Percentiles rank a stretch among this genome's conserved stretches.
phyloP scores from a whole-genome alignment of 2,888 invertebrate species.

The Drosophila gaucha region DNA sequence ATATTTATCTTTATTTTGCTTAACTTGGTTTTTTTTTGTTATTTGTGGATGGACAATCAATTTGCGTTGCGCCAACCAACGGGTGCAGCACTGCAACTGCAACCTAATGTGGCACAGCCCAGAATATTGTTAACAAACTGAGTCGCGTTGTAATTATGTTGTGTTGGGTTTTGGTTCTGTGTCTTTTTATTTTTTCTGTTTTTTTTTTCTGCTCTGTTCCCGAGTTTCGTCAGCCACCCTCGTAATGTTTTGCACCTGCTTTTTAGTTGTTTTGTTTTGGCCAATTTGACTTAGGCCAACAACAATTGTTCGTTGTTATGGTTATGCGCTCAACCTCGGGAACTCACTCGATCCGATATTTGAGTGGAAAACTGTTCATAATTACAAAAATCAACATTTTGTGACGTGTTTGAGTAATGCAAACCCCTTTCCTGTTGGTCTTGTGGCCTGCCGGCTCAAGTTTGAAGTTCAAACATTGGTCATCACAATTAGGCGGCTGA shows the following conservation, averaged over 20 bases:
- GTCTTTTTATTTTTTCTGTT: slow-evolving; percentile 1
- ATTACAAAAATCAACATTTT: slow-evolving; percentile 56
- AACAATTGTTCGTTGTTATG: slow-evolving; percentile 64
- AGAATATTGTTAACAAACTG: slow-evolving; percentile 50
- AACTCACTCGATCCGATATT: slow-evolving; percentile 32
- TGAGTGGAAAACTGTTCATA: slow-evolving; percentile 60
- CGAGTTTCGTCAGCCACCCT: slow-evolving; percentile 50
- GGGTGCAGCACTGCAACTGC: slow-evolving; percentile 57
- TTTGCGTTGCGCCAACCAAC: slow-evolving; percentile 48
- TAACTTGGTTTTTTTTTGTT: slow-evolving; percentile 9
- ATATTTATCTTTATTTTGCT: not conserved
- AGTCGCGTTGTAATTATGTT: slow-evolving; percentile 65
- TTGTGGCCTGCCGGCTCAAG: slow-evolving; percentile 38
- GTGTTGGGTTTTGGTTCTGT: slow-evolving; percentile 47
- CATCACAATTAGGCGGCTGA: slow-evolving; percentile 68
- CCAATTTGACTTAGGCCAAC: slow-evolving; percentile 58
- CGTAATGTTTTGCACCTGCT: slow-evolving; percentile 73
- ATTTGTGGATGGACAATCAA: slow-evolving; percentile 46
- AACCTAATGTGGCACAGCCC: slow-evolving; percentile 23
- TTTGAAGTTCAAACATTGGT: slow-evolving; percentile 71
- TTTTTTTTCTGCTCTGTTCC: slow-evolving; percentile 12
- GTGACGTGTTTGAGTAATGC: slow-evolving; percentile 26
- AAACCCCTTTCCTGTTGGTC: slow-evolving; percentile 44
- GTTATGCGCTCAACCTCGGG: slow-evolving; percentile 56
- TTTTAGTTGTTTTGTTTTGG: slow-evolving; percentile 68